phyloP scores from a whole-genome alignment of 2,113 vertebrate genomes.

The Cephalopterus ornatus region DNA sequence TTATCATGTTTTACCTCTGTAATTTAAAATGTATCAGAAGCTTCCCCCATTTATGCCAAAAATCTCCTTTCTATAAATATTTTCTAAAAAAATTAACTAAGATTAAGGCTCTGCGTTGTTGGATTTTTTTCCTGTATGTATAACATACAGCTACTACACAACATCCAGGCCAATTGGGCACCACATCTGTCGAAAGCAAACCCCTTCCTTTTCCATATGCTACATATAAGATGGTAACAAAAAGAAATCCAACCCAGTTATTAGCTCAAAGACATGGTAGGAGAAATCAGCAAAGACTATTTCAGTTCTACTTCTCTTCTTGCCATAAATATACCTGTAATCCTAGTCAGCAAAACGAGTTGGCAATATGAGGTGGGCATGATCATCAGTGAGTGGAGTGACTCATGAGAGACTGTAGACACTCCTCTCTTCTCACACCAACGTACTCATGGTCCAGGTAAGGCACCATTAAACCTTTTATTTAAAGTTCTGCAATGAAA shows the following conservation, averaged over 20 bases:
- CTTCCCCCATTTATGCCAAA: background rate
- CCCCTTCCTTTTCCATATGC: background rate
- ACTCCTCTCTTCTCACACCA: background rate
- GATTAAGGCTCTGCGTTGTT: background rate
- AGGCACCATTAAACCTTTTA: background rate
- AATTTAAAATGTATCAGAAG: background rate
- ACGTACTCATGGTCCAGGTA: background rate
- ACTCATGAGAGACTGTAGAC: background rate
- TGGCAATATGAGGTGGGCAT: background rate
- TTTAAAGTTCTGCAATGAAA: background rate
- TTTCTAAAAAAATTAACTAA: background rate
- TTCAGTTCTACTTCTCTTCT: background rate
- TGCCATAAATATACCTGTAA: background rate
- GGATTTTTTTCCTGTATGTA: rapidly evolving
- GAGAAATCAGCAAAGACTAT: background rate
- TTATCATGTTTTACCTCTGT: background rate
- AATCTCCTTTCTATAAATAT: background rate
- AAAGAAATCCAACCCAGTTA: background rate
- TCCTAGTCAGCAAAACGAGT: background rate
- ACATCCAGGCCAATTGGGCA: rapidly evolving
- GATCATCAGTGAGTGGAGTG: background rate
- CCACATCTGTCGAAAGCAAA: background rate
- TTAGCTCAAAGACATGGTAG: background rate
- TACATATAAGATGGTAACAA: background rate
- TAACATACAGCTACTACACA: background rate